phyloP scores from a whole-genome alignment of 2,797 vertebrate species.

The Scomberomorus guttatus region DNA sequence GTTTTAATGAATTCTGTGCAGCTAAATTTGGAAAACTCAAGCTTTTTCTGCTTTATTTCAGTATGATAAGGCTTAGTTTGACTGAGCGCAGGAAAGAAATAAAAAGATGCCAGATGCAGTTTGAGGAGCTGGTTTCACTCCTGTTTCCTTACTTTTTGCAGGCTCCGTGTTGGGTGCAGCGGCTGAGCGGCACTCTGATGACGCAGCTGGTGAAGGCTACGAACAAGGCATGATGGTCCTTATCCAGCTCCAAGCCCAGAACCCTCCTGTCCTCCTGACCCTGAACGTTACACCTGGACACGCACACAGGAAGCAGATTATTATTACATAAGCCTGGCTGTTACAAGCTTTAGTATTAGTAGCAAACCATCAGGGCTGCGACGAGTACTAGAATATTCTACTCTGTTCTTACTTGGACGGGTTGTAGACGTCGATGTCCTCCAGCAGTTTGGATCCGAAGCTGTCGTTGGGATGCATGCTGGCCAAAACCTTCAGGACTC shows the following conservation, averaged over 20 bases:
- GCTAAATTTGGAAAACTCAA: neutral
- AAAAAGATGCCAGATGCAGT: neutral
- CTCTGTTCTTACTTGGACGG: conserved; percentile 84
- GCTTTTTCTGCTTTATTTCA: neutral
- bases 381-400: rapidly evolving
- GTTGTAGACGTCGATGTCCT: conserved; percentile 95
- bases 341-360: too few relatives aligned
- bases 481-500: conserved; percentile 93
- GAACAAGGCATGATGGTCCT: conserved; percentile 90
- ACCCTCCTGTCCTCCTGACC: conserved; percentile 91
- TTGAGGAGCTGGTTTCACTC: neutral
- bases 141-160: conserved; percentile 89
- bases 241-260: conserved; percentile 92
- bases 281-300: conserved; percentile 88
- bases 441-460: conserved; percentile 90
- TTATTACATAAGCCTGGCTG: rapidly evolving
- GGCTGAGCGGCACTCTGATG: conserved; percentile 91
- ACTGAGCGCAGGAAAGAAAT: neutral
- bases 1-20: neutral
- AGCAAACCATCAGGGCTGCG: neutral
- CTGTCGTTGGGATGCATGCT: conserved; percentile 88
- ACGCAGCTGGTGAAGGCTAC: conserved; percentile 94
- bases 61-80: too few relatives aligned
- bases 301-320: neutral
- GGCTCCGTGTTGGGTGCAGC: conserved; percentile 87